These are phyloP conservation scores for Cosmopolites sordidus DNA, from an alignment of 2,888 invertebrate genomes.

Conservation along the genomic window DNA sequence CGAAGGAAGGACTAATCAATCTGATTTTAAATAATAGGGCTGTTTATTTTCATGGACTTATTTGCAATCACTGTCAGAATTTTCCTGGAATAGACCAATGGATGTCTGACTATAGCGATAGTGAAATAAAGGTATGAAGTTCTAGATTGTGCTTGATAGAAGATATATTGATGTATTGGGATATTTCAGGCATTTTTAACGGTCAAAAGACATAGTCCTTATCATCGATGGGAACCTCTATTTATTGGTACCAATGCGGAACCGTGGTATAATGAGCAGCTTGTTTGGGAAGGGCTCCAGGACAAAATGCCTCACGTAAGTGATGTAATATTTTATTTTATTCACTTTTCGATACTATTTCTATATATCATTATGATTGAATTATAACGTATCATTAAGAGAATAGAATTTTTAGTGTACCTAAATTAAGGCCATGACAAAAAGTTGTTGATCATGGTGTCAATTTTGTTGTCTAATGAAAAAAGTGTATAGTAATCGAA, in stretches of 20 bases:
- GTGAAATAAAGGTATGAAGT: too few species aligned
- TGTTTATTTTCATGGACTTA: slow-evolving; percentile 63
- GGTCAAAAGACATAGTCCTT: slow-evolving; percentile 65
- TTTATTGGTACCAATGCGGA: slow-evolving; percentile 72
- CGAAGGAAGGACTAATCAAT: slow-evolving; percentile 56
- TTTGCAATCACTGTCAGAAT: slow-evolving; percentile 69
- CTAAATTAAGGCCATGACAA: too few species aligned
- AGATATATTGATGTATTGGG: too few species aligned
- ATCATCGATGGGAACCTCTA: slow-evolving; percentile 75
- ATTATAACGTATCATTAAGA: too few species aligned
- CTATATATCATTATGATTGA: too few species aligned
- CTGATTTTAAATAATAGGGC: slow-evolving; percentile 56
- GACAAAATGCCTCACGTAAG: slow-evolving; percentile 81
- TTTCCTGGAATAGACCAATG: slow-evolving; percentile 70
- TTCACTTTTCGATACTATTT: not conserved
- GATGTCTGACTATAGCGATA: slow-evolving; percentile 48
- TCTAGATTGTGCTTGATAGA: too few species aligned
- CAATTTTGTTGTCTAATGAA: too few species aligned
- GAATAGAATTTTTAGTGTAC: too few species aligned
- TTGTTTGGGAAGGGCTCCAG: slow-evolving; percentile 76
- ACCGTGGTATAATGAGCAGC: slow-evolving; percentile 69
- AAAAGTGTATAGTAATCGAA: too few species aligned
- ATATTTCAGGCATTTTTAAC: slow-evolving; percentile 58
- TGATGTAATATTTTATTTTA: not conserved
- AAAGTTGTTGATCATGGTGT: too few species aligned